Base-by-base conservation (phyloP, 2,888 invertebrate species). In the Rotaria magnacalcarata region DNA sequence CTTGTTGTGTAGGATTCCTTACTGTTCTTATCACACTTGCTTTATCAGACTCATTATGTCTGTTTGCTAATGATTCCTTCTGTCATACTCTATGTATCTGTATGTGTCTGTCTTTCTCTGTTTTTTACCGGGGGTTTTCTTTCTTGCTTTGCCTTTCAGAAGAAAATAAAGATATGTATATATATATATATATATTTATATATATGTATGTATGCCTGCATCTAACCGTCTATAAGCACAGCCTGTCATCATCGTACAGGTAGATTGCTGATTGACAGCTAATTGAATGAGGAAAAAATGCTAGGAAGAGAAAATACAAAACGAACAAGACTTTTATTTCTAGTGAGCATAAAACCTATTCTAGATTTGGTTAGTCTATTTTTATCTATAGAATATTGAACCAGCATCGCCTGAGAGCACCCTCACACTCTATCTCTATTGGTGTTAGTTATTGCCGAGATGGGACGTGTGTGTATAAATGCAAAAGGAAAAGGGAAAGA, bases 321-420 rank as follows among this genome's bases (percentile, higher is more conserved):
- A 58, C 2, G 58, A 58, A 24, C 21, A 21, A 24, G 7, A 1
- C n/a, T 24, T n/a, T 58, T 8, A n/a, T 58, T n/a, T 58, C 67
- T 67, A 67, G 27, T 34, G 67, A 67, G 27, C 67, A 67, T 14
- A 67, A 67, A 34, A 67, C 67, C 34, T 67, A 67, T 67, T 67
- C 67, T 34, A 27, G 34, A 67, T 67, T 67, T 16, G 67, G 34
- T 67, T 67, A 67, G 34, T 34, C 67, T 67, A 67, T 67, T 67
- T 67, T 67, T 67, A 67, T 67, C 67, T 67, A 67, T 67, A 67
- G 67, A 67, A 67, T 27, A 67, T 67, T 34, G 67, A 67, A 67
- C 34, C 67, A 67, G 67, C 67, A 67, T 67, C 67, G 67, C 67
- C 67, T 67, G 67, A 67, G 27, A 67, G 67, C 67, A 67, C 67